Conservation (phyloP, 2,113 vertebrate genomes). For the Muntiacus reevesi region DNA sequence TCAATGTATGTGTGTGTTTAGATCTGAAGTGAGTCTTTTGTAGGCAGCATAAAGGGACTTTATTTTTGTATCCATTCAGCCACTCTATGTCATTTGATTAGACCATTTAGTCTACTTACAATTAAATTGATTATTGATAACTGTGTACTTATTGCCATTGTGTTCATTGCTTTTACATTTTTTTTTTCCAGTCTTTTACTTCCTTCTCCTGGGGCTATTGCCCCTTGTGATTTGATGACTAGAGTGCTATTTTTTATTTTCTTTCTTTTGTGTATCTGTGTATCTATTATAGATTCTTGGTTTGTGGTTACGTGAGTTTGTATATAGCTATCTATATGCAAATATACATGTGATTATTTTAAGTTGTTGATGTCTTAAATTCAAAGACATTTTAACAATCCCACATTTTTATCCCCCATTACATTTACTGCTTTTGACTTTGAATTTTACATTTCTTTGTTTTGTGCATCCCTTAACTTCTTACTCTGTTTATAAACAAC, state of each 20-base stretch:
- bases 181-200: background rate
- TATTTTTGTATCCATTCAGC: background rate
- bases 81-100: background rate
- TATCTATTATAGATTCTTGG: background rate
- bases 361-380: background rate
- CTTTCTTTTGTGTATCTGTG: background rate
- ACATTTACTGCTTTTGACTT: background rate
- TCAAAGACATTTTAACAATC: background rate
- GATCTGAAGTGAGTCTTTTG: background rate
- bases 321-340: background rate
- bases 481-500: background rate
- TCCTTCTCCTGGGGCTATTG: background rate
- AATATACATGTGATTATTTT: background rate
- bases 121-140: background rate
- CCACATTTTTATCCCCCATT: background rate
- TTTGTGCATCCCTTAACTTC: background rate
- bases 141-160: background rate
- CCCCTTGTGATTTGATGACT: background rate
- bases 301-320: background rate
- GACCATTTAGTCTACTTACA: background rate
- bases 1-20: background rate
- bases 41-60: background rate
- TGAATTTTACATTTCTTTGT: background rate
- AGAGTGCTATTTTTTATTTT: background rate
- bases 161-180: background rate